phyloP scores from a whole-genome alignment of 1,140 invertebrate species.

The Drosophila lowei region DNA sequence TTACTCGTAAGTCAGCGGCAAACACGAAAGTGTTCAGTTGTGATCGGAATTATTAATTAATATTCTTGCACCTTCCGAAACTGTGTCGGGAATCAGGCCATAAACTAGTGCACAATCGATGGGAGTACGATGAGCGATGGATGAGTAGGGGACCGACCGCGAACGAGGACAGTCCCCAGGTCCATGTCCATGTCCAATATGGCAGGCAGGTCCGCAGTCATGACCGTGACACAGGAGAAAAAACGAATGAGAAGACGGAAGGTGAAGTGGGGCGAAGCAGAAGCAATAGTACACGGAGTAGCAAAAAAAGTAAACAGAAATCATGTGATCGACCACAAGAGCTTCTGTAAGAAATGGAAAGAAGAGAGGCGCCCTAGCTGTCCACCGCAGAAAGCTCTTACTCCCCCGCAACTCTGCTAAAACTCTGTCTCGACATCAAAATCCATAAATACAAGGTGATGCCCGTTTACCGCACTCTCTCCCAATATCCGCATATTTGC shows the following conservation, averaged over 20 bases:
- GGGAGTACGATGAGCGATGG: too few species aligned
- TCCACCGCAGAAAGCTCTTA: too few species aligned
- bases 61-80: slow-evolving; percentile 81
- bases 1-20: slow-evolving; percentile 39
- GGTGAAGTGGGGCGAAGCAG: too few species aligned
- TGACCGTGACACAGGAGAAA: slow-evolving; percentile 59
- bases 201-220: slow-evolving; percentile 26
- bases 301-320: slow-evolving; percentile 35
- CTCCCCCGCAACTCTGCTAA: too few species aligned
- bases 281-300: neutral
- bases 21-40: slow-evolving; percentile 75
- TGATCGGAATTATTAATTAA: slow-evolving; percentile 82
- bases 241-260: neutral
- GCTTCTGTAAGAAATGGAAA: too few species aligned
- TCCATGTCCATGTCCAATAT: neutral
- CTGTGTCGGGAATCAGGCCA: slow-evolving; percentile 20
- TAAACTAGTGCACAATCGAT: slow-evolving; percentile 43
- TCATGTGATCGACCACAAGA: slow-evolving; percentile 54
- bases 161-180: too few species aligned
- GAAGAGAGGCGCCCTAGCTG: too few species aligned
- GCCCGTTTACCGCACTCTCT: too few species aligned
- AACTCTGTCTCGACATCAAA: too few species aligned
- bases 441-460: too few species aligned
- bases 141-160: too few species aligned
- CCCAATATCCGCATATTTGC: too few species aligned